These are phyloP conservation scores for Chlorops oryzae DNA, from an alignment of 1,140 invertebrate species.

Conservation along the genomic window DNA sequence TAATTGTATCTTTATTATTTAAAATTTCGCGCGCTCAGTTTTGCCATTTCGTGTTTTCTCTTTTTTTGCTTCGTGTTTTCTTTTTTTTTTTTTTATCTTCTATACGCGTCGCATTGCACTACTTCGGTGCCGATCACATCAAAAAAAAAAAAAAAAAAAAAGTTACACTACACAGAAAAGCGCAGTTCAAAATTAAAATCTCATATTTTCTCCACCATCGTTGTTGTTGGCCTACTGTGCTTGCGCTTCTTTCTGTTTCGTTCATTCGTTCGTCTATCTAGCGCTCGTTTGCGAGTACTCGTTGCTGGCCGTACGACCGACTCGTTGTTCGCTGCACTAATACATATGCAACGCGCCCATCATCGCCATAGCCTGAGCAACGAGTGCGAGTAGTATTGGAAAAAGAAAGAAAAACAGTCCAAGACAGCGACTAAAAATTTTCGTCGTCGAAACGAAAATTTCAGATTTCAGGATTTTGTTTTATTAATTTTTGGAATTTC, in stretches of 20 bases:
- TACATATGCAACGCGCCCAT: background rate
- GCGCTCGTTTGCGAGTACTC: background rate
- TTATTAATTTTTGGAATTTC: slow-evolving; percentile 21
- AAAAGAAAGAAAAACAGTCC: slow-evolving; percentile 48
- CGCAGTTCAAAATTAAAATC: no score
- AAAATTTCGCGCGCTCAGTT: no score
- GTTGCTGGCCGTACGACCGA: background rate
- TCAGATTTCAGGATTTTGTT: slow-evolving; percentile 47
- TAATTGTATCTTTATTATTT: no score
- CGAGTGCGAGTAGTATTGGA: slow-evolving; percentile 46
- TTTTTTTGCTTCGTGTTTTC: no score
- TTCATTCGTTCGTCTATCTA: background rate
- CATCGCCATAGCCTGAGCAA: slow-evolving; percentile 6
- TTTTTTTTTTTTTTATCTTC: no score
- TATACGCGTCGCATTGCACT: no score
- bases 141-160: no score
- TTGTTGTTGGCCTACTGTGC: slow-evolving; percentile 12
- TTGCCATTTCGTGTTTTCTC: no score
- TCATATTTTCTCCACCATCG: no score
- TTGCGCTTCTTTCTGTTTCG: background rate
- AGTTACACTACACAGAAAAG: no score
- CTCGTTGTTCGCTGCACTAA: background rate
- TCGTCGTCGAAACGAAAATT: slow-evolving; percentile 46
- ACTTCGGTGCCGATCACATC: no score
- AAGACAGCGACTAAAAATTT: slow-evolving; percentile 41